Evolutionary conservation across 2,113 vertebrate species (phyloP).

Genomic region (Ochotona princeps): DNA sequence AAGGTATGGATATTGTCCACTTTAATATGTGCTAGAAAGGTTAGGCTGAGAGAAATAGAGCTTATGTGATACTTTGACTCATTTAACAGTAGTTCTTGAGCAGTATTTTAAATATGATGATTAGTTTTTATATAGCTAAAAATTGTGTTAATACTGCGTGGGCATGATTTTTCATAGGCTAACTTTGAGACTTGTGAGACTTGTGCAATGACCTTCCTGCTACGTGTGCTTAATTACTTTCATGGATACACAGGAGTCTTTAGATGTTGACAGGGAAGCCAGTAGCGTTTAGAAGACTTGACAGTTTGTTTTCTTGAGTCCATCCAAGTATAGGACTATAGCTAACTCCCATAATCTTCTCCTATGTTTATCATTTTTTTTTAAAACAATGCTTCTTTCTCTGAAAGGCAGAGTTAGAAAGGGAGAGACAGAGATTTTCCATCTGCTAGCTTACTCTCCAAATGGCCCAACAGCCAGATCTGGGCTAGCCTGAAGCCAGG

Average conservation of each 20-base stretch:
- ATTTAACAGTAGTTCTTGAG: not conserved
- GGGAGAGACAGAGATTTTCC: no score
- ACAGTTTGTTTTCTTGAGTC: not conserved
- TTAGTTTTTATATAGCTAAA: not conserved
- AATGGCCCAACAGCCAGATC: no score
- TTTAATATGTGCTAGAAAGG: conserved; percentile 1
- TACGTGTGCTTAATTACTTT: not conserved
- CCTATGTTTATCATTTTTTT: not conserved
- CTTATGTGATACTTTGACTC: not conserved
- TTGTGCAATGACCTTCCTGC: not conserved
- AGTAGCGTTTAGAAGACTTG: not conserved
- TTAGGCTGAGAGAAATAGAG: conserved; percentile 14
- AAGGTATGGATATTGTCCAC: conserved; percentile 88
- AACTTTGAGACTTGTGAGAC: not conserved
- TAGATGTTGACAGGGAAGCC: not conserved
- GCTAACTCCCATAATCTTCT: not conserved
- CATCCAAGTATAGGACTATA: not conserved
- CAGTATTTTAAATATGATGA: not conserved
- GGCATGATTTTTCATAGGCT: not conserved
- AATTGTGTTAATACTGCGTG: not conserved
- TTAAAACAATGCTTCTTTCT: not conserved
- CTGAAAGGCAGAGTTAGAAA: no score
- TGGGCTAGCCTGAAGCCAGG: no score
- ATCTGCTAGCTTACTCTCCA: no score
- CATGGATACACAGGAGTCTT: not conserved